These are phyloP conservation scores for Pyrrhura leucotis DNA, from an alignment of 2,797 vertebrate species.

Conservation along the genomic window DNA sequence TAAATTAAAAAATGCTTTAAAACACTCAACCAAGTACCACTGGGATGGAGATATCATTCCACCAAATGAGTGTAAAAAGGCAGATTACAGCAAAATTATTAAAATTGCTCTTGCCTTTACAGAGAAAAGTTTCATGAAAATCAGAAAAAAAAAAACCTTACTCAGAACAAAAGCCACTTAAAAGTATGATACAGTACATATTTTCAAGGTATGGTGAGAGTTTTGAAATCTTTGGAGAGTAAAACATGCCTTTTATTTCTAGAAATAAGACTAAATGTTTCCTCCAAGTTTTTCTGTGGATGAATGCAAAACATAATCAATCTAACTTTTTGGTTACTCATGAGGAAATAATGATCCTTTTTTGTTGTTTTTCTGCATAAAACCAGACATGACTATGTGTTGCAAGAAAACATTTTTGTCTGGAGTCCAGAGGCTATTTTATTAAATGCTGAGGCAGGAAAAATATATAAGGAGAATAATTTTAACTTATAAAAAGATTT, in stretches of 20 bases:
- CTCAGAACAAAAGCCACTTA: not conserved
- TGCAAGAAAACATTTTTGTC: not conserved
- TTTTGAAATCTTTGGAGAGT: not conserved
- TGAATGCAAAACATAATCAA: conserved; percentile 16
- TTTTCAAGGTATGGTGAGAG: not conserved
- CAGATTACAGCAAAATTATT: not conserved
- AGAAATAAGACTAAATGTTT: not conserved
- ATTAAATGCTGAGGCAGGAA: not conserved
- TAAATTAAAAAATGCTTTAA: conserved; percentile 39
- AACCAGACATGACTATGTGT: not conserved
- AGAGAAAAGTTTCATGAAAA: not conserved
- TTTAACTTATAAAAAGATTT: not conserved
- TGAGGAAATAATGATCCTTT: not conserved
- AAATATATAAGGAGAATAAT: not conserved
- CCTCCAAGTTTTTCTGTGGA: conserved; percentile 12
- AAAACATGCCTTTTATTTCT: not conserved
- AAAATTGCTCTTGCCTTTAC: not conserved
- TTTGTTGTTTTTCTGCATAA: not conserved
- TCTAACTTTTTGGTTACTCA: not conserved
- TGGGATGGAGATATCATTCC: not conserved
- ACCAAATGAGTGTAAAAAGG: not conserved
- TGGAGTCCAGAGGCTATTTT: not conserved
- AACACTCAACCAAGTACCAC: not conserved
- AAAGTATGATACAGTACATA: not conserved
- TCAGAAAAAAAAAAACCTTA: not conserved